Evolutionary conservation across 2,888 invertebrate species (phyloP).

Genomic region (Oscheius sp.): DNA sequence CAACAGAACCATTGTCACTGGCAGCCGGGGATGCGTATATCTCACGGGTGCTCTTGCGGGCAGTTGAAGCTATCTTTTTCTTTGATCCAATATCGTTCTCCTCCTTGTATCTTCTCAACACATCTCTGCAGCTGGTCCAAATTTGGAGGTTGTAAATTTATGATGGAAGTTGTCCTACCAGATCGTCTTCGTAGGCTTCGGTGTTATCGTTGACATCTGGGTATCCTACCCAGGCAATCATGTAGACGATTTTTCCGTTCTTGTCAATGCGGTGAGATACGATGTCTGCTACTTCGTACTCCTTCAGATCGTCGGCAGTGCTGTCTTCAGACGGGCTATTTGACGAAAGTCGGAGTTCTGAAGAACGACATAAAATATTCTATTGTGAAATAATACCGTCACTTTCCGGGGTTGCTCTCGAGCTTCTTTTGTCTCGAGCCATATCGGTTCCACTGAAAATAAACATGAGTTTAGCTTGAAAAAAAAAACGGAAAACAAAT

Average conservation of each 20-base stretch:
- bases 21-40: no score
- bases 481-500: no score
- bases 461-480: no score
- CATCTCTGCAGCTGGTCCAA: neutral
- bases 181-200: neutral
- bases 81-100: neutral
- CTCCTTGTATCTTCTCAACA: slow-evolving; percentile 10
- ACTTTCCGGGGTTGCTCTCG: no score
- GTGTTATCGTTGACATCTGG: neutral
- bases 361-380: neutral
- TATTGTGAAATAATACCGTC: neutral
- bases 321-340: neutral
- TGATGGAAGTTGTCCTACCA: neutral
- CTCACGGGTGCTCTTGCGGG: neutral
- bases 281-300: slow-evolving; percentile 15
- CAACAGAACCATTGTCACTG: no score
- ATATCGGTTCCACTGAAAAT: no score
- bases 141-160: neutral
- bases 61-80: neutral
- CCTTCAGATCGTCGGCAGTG: neutral
- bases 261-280: neutral
- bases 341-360: neutral
- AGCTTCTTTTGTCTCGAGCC: no score
- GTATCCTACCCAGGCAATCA: slow-evolving; percentile 22
- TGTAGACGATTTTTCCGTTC: neutral